Conservation (phyloP, 2,797 vertebrate species). For the Macroramphosus scolopax region DNA sequence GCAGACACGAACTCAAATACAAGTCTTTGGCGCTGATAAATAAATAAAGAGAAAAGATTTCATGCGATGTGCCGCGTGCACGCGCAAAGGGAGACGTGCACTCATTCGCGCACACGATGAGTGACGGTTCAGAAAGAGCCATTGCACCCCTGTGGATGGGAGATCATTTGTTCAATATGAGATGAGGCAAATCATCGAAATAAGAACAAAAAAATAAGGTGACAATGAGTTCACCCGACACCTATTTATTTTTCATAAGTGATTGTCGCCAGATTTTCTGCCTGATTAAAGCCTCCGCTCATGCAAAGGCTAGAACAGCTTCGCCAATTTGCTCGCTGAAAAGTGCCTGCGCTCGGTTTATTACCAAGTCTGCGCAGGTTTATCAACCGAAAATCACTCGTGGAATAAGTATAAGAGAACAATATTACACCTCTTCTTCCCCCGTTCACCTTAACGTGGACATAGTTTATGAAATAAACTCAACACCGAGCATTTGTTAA, state of each 20-base stretch:
- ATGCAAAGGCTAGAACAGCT: conserved; percentile 14
- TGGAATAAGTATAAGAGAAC: conserved; percentile 15
- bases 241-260: conserved; percentile 18
- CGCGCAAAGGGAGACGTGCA: too few species aligned
- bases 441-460: conserved; percentile 1
- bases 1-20: conserved; percentile 14
- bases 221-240: conserved; percentile 15
- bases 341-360: conserved; percentile 33
- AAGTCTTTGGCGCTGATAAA: conserved; percentile 23
- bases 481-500: too few species aligned
- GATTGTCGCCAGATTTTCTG: conserved; percentile 44
- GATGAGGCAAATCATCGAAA: conserved; percentile 1
- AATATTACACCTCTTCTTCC: neutral
- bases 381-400: conserved; percentile 10
- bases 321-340: conserved; percentile 12
- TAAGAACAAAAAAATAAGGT: neutral
- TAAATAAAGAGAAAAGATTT: conserved; percentile 15
- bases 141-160: too few species aligned
- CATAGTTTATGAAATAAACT: neutral
- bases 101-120: conserved; percentile 14
- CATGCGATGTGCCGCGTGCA: too few species aligned
- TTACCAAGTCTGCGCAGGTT: conserved; percentile 23
- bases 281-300: conserved; percentile 29
- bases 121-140: too few species aligned
- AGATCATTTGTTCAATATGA: too few species aligned